phyloP scores from a whole-genome alignment of 2,888 invertebrate species.

The Copidosoma aretas region DNA sequence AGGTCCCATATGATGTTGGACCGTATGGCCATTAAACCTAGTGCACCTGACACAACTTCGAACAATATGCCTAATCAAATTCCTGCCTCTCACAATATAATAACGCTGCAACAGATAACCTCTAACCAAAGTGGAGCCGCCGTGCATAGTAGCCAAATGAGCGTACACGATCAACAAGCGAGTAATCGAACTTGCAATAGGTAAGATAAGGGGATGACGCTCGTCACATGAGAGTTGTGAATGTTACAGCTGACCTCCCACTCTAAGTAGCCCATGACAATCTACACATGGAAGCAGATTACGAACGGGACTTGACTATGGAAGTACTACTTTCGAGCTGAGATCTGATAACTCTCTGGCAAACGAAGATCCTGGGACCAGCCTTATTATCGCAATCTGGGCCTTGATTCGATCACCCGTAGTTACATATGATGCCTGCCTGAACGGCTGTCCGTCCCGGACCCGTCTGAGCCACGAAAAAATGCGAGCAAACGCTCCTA shows the following conservation, averaged over 20 bases:
- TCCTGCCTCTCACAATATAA: conserved; percentile 6
- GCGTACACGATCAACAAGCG: neutral
- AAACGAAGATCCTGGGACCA: too few species aligned
- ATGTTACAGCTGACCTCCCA: conserved; percentile 2
- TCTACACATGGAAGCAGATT: neutral
- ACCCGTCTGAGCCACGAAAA: neutral
- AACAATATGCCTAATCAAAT: neutral
- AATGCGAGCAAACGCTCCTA: neutral
- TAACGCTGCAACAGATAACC: neutral
- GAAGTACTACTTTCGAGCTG: too few species aligned
- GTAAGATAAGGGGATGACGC: conserved; percentile 2
- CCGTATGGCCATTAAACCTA: neutral
- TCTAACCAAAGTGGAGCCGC: conserved; percentile 5
- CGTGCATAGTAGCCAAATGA: neutral
- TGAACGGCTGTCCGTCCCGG: too few species aligned
- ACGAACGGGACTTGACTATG: neutral
- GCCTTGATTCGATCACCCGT: too few species aligned
- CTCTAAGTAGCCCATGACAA: neutral
- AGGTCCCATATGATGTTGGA: conserved; percentile 11
- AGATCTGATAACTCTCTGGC: too few species aligned
- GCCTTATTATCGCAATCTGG: too few species aligned
- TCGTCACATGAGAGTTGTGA: neutral
- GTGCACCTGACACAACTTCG: conserved; percentile 4
- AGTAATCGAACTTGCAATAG: neutral
- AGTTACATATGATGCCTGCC: too few species aligned